Evolutionary conservation across 1,140 invertebrate genomes (phyloP).

Genomic region (Drosophila gunungcola): DNA sequence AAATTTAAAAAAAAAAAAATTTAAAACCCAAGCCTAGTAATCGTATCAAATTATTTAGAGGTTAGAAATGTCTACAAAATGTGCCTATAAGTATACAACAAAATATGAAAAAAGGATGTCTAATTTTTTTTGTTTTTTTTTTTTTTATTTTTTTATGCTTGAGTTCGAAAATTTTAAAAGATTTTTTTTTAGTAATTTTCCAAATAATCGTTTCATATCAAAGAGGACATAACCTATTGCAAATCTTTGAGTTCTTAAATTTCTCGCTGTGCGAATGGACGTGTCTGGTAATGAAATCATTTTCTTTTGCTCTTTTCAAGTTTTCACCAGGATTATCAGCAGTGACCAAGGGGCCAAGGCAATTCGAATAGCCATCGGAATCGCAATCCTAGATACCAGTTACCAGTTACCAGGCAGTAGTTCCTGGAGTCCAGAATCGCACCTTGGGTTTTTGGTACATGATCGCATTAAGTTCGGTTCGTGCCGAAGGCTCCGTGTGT

Average conservation of each 20-base stretch:
- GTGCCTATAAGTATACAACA: no score
- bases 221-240: no score
- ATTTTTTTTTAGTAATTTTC: no score
- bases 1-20: no score
- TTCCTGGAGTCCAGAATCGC: slow-evolving; percentile 12
- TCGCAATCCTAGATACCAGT: slow-evolving; percentile 21
- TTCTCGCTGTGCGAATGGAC: slow-evolving; percentile 35
- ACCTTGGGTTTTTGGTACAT: slow-evolving; percentile 37
- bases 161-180: no score
- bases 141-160: no score
- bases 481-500: slow-evolving; percentile 28
- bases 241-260: background rate
- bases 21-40: no score
- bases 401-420: slow-evolving; percentile 29
- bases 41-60: no score
- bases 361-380: background rate
- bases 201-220: no score
- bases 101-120: no score
- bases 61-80: no score
- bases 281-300: slow-evolving; percentile 82
- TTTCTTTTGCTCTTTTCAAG: slow-evolving; percentile 78
- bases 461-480: slow-evolving; percentile 71
- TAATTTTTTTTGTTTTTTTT: no score
- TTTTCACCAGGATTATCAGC: slow-evolving; percentile 70
- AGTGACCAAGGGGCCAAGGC: slow-evolving; percentile 6